Base-by-base conservation (phyloP, 2,113 vertebrate genomes). In the Fukomys damarensis region DNA sequence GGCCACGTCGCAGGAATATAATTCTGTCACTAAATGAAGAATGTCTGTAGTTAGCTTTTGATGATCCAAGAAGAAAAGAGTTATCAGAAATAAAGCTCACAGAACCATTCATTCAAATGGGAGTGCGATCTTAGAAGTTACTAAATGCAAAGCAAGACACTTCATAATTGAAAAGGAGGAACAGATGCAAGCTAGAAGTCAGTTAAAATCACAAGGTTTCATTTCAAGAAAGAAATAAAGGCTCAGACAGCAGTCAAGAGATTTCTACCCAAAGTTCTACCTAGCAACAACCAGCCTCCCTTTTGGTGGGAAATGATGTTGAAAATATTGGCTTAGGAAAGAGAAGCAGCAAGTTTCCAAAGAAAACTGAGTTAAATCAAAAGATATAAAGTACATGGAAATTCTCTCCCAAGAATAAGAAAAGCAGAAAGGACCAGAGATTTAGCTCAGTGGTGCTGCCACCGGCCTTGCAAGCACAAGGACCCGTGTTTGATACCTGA, bases 61-160 rank as follows among this genome's bases (percentile, higher is more conserved):
- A 87, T 66, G 63, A 88, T 14, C 89, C 13, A 58, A 93, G 26
- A 66, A 72, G 54, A 82, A n/a, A 96, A 90, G 30, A 79, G 38
- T 92, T 58, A 85, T n/a, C 66, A 95, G 58, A 93, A 80, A 91
- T 58, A 92, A 83, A 95, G 49, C 61, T 38, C 28, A 65, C 1
- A 74, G 46, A 91, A 70, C 24, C 22, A 35, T 58, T 32, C 83
- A 79, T n/a, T 76, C 13, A 72, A 56, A 43, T 4, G 49, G 32
- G 35, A 89, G 46, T 26, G 43, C n/a, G 32, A 77, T n/a, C 59
- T 92, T 28, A 77, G 72, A 59, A 82, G 81, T 70, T 26, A 92
- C 24, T 32, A 63, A 68, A 49, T 46, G 43, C 43, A 86, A 70
- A 82, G 52, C 32, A 88, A 96, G 59, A 83, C 54, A 92, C 77